A percentile compares a stretch with the other conserved stretches of the same genome.
Conservation (phyloP, 2,888 invertebrate genomes). For the Aricia artaxerxes region DNA sequence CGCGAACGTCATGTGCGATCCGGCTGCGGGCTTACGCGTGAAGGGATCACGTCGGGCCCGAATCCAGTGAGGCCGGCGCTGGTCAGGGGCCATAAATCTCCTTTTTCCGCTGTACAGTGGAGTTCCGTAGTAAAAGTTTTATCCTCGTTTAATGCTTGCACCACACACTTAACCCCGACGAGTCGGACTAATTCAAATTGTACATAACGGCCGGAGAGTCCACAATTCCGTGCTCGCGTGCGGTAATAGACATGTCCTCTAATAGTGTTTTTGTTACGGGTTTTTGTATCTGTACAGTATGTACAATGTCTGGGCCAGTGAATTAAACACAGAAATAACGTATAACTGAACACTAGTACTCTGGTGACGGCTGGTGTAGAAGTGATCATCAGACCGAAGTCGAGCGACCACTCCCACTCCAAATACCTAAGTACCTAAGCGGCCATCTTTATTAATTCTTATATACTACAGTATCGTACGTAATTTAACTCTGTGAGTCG, state of each 20-base stretch:
- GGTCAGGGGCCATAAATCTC: conserved; percentile 47
- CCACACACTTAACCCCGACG: conserved; percentile 17
- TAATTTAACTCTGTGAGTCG: background rate
- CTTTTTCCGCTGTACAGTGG: conserved; percentile 51
- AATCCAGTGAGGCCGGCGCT: background rate
- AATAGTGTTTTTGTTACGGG: conserved; percentile 22
- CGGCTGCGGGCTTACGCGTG: background rate
- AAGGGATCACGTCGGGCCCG: conserved; percentile 5
- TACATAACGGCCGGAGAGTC: conserved; percentile 15
- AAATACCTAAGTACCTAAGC: too few relatives aligned
- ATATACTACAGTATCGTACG: too few relatives aligned
- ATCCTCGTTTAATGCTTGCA: conserved; percentile 43
- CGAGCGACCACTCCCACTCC: too few relatives aligned
- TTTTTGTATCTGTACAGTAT: background rate
- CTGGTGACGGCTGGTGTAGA: too few relatives aligned
- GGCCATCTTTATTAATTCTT: too few relatives aligned
- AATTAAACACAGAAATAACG: too few relatives aligned
- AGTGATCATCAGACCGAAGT: too few relatives aligned
- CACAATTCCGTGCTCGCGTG: background rate
- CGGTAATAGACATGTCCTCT: conserved; percentile 16
- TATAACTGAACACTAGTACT: too few relatives aligned
- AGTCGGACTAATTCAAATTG: background rate
- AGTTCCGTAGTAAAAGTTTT: conserved; percentile 61
- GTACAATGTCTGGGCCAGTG: too few relatives aligned
- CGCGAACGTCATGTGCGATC: background rate